These are phyloP conservation scores for Gymnothorax reevesii DNA, from an alignment of 2,797 vertebrate species.

Conservation along the genomic window DNA sequence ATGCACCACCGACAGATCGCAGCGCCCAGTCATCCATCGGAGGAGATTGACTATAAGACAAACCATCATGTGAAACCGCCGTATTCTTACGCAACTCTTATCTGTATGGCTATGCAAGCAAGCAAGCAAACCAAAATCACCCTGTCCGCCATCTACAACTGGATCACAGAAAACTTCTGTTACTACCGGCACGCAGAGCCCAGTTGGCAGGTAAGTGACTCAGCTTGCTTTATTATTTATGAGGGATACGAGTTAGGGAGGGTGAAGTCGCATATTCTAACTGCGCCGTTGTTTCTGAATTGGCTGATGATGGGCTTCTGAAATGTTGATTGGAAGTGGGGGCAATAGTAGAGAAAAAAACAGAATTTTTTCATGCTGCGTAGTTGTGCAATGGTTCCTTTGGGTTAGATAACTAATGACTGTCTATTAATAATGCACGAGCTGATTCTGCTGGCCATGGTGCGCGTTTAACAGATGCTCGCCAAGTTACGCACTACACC, in stretches of 20 bases:
- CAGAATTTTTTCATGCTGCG: not conserved
- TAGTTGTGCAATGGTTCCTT: not conserved
- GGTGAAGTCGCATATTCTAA: not conserved
- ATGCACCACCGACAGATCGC: constrained; percentile 47
- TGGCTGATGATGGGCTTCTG: not conserved
- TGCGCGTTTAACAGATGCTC: constrained; percentile 33
- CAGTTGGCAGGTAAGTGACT: constrained; percentile 83
- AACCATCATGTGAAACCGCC: constrained; percentile 81
- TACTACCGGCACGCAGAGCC: constrained; percentile 86
- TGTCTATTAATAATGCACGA: constrained; percentile 37
- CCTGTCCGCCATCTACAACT: constrained; percentile 83
- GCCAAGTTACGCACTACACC: constrained; percentile 14
- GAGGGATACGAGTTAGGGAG: constrained; percentile 50
- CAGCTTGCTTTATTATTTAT: constrained; percentile 64
- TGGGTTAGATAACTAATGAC: not conserved
- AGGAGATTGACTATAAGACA: constrained; percentile 78
- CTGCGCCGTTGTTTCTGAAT: not conserved
- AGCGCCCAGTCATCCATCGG: constrained; percentile 61
- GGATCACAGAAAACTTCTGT: constrained; percentile 87
- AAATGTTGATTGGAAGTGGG: not conserved
- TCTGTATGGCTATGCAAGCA: constrained; percentile 87
- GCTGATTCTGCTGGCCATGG: constrained; percentile 20
- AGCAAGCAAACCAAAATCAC: constrained; percentile 83
- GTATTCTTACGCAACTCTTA: constrained; percentile 83
- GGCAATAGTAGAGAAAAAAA: not conserved